Base-by-base conservation (phyloP, 2,113 vertebrate genomes). In the Myotis davidii region DNA sequence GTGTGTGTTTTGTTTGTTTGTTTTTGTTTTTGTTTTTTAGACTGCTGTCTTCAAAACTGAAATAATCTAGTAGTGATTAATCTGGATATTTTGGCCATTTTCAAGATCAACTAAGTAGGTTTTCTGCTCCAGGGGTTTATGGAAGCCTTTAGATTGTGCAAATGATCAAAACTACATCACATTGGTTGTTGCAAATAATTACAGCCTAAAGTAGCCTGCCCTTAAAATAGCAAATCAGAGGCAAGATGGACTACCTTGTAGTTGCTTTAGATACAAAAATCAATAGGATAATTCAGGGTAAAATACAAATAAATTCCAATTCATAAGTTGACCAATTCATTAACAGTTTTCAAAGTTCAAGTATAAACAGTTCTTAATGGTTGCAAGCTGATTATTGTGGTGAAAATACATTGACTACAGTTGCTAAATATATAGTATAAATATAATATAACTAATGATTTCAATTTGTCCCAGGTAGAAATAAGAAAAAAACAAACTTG, bases 231-330 rank as follows among this genome's bases (percentile, higher is more conserved):
- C 37, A 73, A 1, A 4, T 5, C 0, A 18, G 48, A 50, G 64
- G 52, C 12, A 25, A 34, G 78, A 25, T 0, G 0, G 17, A 18
- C 25, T 2, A 4, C n/a, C 17, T 1, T 3, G 1, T 1, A 14
- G 27, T 6, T 7, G 54, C 79, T 16, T n/a, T 17, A 16, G n/a
- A 83, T 6, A 6, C 12, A 25, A 8, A 48, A 42, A 45, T 85
- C 45, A 8, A 5, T 18, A 3, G 39, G 29, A 10, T 4, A 8
- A 13, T 34, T 29, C 23, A 1, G 83, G 21, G 20, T 29, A 27
- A 52, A 45, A 79, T 82, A 42, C 16, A 52, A 42, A 20, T 29
- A 56, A 88, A 11, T 20, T 70, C 42, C 29, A 70, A 25, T 29
- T 25, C 21, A 16, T 37, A 32, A 25, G 16, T 32, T 29, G 42